These are phyloP conservation scores for Cephus runcator DNA, from an alignment of 2,888 invertebrate species.

Conservation along the genomic window DNA sequence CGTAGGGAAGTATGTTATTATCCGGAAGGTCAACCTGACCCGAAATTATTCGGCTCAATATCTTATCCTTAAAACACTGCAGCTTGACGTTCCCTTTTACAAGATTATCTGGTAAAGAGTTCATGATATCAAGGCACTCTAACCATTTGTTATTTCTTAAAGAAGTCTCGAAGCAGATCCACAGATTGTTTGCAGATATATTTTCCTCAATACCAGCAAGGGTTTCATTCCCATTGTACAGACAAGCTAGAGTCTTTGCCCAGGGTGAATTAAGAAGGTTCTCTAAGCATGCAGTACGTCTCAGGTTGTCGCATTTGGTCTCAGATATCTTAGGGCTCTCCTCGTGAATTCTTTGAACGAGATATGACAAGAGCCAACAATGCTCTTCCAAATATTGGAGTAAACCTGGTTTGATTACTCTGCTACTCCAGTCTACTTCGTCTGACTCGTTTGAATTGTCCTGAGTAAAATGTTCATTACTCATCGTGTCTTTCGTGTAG, in stretches of 20 bases:
- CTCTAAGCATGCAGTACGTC: conserved; percentile 71
- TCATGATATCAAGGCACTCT: conserved; percentile 66
- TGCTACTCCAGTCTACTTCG: conserved; percentile 47
- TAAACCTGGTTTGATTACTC: conserved; percentile 66
- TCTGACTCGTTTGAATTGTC: background rate
- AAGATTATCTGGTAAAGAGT: conserved; percentile 71
- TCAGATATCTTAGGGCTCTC: conserved; percentile 67
- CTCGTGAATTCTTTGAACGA: conserved; percentile 74
- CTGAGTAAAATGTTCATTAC: background rate
- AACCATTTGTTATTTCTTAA: conserved; percentile 65
- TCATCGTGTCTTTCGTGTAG: conserved; percentile 28
- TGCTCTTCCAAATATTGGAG: conserved; percentile 74
- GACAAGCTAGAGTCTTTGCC: conserved; percentile 68
- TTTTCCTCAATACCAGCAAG: conserved; percentile 72
- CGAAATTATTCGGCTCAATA: conserved; percentile 71
- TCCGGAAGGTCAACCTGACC: conserved; percentile 42
- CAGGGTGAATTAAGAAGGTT: conserved; percentile 71
- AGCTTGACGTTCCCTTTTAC: conserved; percentile 68
- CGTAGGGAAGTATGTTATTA: conserved; percentile 37
- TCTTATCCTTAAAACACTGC: conserved; percentile 70
- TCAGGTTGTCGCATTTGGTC: conserved; percentile 67
- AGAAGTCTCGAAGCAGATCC: conserved; percentile 67
- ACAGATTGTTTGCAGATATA: conserved; percentile 68
- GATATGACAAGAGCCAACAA: conserved; percentile 77
- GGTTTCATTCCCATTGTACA: conserved; percentile 71